Base-by-base conservation (phyloP, 2,888 invertebrate genomes). In the Torymus auratus region DNA sequence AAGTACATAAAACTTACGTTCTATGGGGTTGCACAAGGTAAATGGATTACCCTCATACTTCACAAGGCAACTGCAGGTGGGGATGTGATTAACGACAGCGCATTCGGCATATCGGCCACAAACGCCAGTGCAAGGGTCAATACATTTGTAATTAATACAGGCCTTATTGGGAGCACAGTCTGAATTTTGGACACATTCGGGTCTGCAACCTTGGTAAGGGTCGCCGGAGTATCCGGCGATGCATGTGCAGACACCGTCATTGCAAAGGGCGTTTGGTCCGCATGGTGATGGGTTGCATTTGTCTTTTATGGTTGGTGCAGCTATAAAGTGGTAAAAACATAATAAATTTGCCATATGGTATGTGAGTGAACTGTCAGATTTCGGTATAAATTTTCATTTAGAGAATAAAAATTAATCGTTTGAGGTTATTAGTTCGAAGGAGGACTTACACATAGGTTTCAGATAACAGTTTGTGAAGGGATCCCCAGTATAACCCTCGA, bases 51-150 rank as follows among this genome's bases (percentile, higher is more conserved):
- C 94, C 75, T 91, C 91, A 84, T 92, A 92, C 70, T 92, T 91
- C 13, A 90, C 86, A 41, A 91, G 90, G 85, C 94, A 94, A 84
- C 91, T 92, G 85, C 94, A 95, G 80, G 92, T 92, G 2, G 94
- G 94, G 62, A 93, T 91, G 84, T 94, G 96, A 87, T 96, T 96
- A 72, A 95, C 93, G 17, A 95, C 96, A 85, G 94, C 93, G 87
- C 97, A 97, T 80, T 95, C 92, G 1, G 96, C 95, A 88, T 94
- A 94, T 73, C 92, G 91, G 14, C 96, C 97, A 88, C 97, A 97
- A 86, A 95, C 95, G 84, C 95, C 95, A 17, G 93, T 93, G 86
- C 97, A 97, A 5, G 97, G 97, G 90, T 97, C 94, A 20, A 93
- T 91, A 88, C 97, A 97, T 91, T 96, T 96, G 82, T 95, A 95